Percentiles rank a stretch among this genome's conserved stretches.
phyloP scores from a whole-genome alignment of 2,113 vertebrate genomes.

The Tragulus kanchil region DNA sequence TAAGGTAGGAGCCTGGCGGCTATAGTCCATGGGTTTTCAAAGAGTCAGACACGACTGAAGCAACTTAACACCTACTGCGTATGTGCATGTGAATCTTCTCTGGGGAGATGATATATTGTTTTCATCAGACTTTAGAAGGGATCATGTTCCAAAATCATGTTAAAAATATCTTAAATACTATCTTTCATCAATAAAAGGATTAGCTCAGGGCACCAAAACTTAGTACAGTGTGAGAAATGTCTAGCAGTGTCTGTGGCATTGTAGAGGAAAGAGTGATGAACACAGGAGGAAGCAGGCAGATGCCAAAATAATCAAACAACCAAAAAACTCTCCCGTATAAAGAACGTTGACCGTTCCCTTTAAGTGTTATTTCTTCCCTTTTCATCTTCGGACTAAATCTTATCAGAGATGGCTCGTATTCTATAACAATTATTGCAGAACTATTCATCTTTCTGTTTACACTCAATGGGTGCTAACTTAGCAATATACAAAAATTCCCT shows the following conservation, averaged over 20 bases:
- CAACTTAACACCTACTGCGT: neutral
- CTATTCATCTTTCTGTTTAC: neutral
- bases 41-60: too few relatives aligned
- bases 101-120: neutral
- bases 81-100: neutral
- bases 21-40: too few relatives aligned
- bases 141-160: neutral
- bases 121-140: neutral
- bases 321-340: neutral
- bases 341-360: neutral
- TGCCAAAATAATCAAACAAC: neutral
- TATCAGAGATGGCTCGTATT: neutral
- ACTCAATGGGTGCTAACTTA: conserved; percentile 13
- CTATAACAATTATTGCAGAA: neutral
- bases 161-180: neutral
- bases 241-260: neutral
- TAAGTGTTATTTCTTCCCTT: neutral
- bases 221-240: neutral
- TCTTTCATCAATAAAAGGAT: too few relatives aligned
- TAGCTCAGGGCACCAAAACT: too few relatives aligned
- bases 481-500: neutral
- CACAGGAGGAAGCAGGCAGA: neutral
- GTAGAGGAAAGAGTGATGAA: neutral
- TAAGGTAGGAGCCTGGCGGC: neutral
- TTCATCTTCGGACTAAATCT: neutral